Evolutionary conservation across 2,113 vertebrate species (phyloP).

Genomic region (Tychaedon coryphoeus): DNA sequence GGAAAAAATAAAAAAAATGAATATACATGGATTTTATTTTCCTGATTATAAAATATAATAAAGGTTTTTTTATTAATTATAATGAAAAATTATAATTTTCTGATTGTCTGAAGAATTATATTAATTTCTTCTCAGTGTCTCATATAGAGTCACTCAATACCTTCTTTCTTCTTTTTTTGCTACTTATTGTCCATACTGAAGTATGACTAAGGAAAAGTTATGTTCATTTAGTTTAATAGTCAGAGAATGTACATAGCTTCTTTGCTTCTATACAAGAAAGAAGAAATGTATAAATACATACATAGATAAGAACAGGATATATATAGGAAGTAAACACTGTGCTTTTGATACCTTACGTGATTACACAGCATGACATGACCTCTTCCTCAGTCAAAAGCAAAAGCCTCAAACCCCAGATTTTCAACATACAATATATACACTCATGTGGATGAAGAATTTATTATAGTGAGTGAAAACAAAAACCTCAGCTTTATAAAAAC

Average conservation of each 20-base stretch:
- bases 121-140: neutral
- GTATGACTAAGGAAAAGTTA: neutral
- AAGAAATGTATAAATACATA: neutral
- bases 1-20: rapidly evolving
- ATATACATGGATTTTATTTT: neutral
- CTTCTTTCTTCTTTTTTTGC: neutral
- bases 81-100: neutral
- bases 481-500: neutral
- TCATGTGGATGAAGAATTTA: neutral
- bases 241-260: neutral
- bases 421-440: rapidly evolving
- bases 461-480: neutral
- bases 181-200: neutral
- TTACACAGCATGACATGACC: neutral
- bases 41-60: neutral
- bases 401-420: neutral
- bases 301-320: neutral
- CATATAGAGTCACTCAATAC: neutral
- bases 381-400: neutral
- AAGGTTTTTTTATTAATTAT: neutral
- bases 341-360: neutral
- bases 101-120: neutral
- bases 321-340: neutral
- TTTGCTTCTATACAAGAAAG: neutral
- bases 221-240: neutral